A percentile compares a stretch with the other conserved stretches of the same genome.
phyloP scores from a whole-genome alignment of 2,113 vertebrate genomes.

The Physeter macrocephalus region DNA sequence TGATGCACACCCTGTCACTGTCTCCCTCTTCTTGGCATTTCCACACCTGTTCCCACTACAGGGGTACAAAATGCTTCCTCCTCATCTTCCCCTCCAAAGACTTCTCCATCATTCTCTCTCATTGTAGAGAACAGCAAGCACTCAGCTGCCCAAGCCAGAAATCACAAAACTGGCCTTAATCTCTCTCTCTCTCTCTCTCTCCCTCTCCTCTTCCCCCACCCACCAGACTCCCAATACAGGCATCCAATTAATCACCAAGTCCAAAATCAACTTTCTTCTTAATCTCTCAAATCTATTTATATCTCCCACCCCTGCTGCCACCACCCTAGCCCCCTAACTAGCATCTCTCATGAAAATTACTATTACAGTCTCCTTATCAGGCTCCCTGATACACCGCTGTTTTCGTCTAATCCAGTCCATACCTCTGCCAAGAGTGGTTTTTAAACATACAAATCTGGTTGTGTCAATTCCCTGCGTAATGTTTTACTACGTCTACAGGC shows the following conservation, averaged over 20 bases:
- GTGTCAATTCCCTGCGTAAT: not conserved
- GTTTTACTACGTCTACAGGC: not conserved
- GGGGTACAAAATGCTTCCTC: not conserved
- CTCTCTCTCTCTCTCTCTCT: no score
- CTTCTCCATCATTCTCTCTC: not conserved
- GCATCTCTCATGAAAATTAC: not conserved
- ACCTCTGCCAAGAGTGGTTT: not conserved
- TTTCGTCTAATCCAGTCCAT: not conserved
- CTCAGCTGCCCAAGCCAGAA: not conserved
- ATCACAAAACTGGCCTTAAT: not conserved
- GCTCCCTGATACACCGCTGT: not conserved
- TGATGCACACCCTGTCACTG: not conserved
- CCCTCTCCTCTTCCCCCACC: not conserved
- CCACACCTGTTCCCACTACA: not conserved
- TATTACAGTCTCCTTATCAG: not conserved
- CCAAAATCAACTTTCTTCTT: not conserved
- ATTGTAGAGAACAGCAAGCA: not conserved
- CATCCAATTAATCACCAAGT: not conserved
- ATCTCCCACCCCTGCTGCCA: not conserved
- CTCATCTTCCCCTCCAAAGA: not conserved
- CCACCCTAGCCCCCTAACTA: not conserved
- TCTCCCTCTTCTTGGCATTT: not conserved
- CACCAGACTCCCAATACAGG: not conserved
- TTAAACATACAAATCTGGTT: not conserved
- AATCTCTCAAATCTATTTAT: not conserved